These are phyloP conservation scores for Matsumurasca onukii DNA, from an alignment of 1,140 invertebrate genomes.

Conservation along the genomic window DNA sequence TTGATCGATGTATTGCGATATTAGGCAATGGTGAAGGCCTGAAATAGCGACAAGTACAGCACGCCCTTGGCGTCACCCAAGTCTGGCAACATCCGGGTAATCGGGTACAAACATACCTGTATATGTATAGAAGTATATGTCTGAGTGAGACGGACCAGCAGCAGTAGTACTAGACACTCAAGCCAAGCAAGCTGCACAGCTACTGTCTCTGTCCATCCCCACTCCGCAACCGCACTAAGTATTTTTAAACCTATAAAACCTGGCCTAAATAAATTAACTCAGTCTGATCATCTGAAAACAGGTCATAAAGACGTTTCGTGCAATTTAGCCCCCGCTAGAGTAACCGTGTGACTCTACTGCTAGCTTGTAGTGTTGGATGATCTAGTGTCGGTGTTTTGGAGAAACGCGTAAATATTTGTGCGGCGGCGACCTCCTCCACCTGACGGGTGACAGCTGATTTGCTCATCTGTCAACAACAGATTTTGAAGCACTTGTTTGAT, in stretches of 20 bases:
- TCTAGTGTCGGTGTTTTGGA: too few relatives aligned
- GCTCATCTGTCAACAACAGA: too few relatives aligned
- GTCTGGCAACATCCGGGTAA: constrained; percentile 16
- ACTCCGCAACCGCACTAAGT: neutral
- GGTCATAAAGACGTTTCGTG: constrained; percentile 19
- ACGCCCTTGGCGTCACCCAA: constrained; percentile 2
- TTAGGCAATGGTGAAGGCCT: too few relatives aligned
- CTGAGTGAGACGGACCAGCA: neutral
- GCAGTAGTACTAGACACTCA: too few relatives aligned
- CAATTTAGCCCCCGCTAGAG: neutral
- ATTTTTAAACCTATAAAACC: constrained; percentile 24
- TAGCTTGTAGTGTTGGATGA: too few relatives aligned
- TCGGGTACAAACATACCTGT: neutral
- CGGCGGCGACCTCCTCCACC: too few relatives aligned
- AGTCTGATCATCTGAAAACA: neutral
- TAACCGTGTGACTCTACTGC: too few relatives aligned
- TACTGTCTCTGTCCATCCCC: neutral
- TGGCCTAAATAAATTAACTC: constrained; percentile 27
- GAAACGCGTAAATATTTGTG: too few relatives aligned
- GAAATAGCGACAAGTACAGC: too few relatives aligned
- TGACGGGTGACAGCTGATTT: too few relatives aligned
- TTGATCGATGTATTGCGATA: too few relatives aligned
- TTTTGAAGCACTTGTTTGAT: too few relatives aligned
- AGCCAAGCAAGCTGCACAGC: neutral
- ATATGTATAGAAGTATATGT: neutral